Evolutionary conservation across 2,888 invertebrate species (phyloP).

Genomic region (Xestia xanthographa): DNA sequence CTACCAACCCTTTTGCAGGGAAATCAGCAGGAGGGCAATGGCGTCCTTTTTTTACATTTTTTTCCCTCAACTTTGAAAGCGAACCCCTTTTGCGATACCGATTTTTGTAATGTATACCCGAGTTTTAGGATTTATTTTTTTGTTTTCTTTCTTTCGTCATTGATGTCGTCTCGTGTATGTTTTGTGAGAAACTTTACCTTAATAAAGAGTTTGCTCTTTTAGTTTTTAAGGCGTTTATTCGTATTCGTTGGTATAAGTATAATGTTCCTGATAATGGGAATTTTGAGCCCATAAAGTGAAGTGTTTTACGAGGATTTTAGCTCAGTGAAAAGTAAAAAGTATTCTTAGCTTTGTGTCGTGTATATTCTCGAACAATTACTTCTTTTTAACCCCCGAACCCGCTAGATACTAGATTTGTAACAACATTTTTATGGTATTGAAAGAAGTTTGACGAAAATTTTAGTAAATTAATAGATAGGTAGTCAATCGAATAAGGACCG

Average conservation of each 20-base stretch:
- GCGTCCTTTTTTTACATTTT: constrained; percentile 74
- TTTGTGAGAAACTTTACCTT: constrained; percentile 49
- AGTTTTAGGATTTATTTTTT: constrained; percentile 65
- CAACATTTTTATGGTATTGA: too few relatives aligned
- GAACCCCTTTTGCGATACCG: constrained; percentile 82
- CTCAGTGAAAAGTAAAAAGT: not conserved
- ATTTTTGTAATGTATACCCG: constrained; percentile 86
- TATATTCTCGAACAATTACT: not conserved
- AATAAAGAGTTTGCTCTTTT: constrained; percentile 40
- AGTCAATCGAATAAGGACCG: too few relatives aligned
- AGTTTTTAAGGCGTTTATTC: constrained; percentile 25
- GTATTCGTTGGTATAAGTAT: not conserved
- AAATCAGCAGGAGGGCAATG: constrained; percentile 88
- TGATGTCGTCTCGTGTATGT: constrained; percentile 40
- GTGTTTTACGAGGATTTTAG: not conserved
- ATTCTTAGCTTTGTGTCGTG: not conserved
- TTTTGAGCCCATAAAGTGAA: not conserved
- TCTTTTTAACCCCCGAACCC: not conserved
- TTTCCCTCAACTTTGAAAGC: constrained; percentile 85
- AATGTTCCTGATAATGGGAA: constrained; percentile 8
- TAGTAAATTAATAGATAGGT: too few relatives aligned
- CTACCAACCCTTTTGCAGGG: constrained; percentile 85
- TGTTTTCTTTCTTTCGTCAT: constrained; percentile 14
- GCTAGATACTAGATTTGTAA: too few relatives aligned
- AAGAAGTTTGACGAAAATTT: too few relatives aligned